Evolutionary conservation across 1,140 invertebrate genomes (phyloP).

Genomic region (Drosophila prosaltans): DNA sequence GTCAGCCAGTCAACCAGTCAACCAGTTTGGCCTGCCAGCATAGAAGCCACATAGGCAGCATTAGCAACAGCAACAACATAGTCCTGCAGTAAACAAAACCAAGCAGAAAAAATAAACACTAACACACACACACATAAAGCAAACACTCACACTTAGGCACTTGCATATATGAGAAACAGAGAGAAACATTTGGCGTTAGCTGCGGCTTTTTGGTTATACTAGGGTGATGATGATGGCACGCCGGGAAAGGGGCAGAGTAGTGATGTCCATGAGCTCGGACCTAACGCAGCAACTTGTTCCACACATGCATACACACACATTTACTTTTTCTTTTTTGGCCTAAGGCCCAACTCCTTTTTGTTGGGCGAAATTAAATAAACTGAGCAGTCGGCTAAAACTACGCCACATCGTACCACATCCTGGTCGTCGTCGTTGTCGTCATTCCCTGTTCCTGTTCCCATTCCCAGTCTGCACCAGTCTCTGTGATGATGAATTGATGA

Average conservation of each 20-base stretch:
- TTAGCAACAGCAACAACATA: conserved; percentile 11
- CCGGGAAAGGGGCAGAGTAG: background rate
- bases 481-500: conserved; percentile 81
- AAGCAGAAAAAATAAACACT: conserved; percentile 33
- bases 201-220: conserved; percentile 61
- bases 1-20: conserved; percentile 15
- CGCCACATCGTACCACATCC: conserved; percentile 3
- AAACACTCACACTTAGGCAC: conserved; percentile 36
- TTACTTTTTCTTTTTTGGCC: conserved; percentile 21
- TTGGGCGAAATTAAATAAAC: conserved; percentile 70
- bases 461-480: background rate
- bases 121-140: conserved; percentile 21
- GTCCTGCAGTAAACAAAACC: conserved; percentile 44
- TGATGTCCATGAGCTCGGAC: conserved; percentile 1
- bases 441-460: background rate
- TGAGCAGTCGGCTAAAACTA: conserved; percentile 40
- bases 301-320: conserved; percentile 8
- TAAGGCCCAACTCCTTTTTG: conserved; percentile 29
- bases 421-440: background rate
- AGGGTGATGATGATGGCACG: conserved; percentile 41
- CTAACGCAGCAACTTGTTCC: conserved; percentile 34
- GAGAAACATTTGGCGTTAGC: conserved; percentile 43
- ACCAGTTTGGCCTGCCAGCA: conserved; percentile 39
- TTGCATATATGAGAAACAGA: conserved; percentile 45
- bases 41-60: conserved; percentile 42